Evolutionary conservation across 92 coral and sea anemone genomes (phyloP).

Genomic region (Actinostola sp.): DNA sequence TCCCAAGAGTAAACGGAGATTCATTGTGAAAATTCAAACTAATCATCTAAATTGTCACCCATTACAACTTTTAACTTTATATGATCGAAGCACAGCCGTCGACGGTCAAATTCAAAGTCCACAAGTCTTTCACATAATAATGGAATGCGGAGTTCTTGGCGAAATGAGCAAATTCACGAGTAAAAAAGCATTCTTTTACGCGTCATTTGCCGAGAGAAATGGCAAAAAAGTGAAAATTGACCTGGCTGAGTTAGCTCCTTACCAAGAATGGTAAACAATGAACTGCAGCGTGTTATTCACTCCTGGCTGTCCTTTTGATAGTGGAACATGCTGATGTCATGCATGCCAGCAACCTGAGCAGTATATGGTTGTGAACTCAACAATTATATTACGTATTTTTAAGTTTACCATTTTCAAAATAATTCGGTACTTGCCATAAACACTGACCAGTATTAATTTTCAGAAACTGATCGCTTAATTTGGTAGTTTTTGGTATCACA

Average conservation of each 20-base stretch:
- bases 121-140: conserved; percentile 54
- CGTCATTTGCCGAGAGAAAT: conserved; percentile 34
- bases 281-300: too few species aligned
- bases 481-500: too few species aligned
- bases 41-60: conserved; percentile 55
- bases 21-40: conserved; percentile 75
- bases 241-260: conserved; percentile 71
- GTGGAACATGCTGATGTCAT: too few species aligned
- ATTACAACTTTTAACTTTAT: conserved; percentile 32
- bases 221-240: conserved; percentile 52
- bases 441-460: too few species aligned
- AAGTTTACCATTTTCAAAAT: too few species aligned
- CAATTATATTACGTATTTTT: too few species aligned
- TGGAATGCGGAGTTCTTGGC: conserved; percentile 89
- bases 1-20: conserved; percentile 40
- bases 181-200: conserved; percentile 71
- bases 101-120: conserved; percentile 61
- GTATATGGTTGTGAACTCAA: too few species aligned
- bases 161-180: conserved; percentile 33
- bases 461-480: too few species aligned
- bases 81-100: conserved; percentile 49
- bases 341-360: too few species aligned
- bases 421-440: too few species aligned
- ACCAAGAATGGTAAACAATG: conserved; percentile 74
- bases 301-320: too few species aligned